Base-by-base conservation (phyloP, 1,140 invertebrate genomes). In the Pseudomyrmex concolor region DNA sequence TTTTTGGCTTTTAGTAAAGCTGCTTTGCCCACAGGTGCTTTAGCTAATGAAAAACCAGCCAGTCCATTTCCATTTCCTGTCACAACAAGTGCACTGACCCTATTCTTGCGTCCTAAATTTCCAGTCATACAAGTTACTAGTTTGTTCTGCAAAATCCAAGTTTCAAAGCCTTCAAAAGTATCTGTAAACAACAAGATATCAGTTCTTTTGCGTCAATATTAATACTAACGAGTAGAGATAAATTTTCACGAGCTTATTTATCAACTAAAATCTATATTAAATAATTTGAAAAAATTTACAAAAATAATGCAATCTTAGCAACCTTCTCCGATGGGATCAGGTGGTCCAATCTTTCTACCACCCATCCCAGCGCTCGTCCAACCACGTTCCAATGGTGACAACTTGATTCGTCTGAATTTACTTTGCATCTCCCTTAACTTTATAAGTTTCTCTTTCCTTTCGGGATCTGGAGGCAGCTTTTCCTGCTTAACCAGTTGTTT, bases 11-110 rank as follows among this genome's bases (percentile, higher is more conserved):
- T 96, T 73, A 95, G 95, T 12, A 98, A 67, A 34, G 96, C 96
- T 9, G 95, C 93, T 91, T 92, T 95, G 8, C 95, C 94, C 85
- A 97, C 96, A 4, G 95, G 89, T 7, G 96, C 95, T 94, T 96
- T 97, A 0, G 95, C 96, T n/a, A 96, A 88, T 13, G 96, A 96
- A 95, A 98, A 97, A 17, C 98, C 98, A 88, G 95, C 97, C 12
- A 99, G 92, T 2, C 98, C 99, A 92, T 98, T 97, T 67, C 95
- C 95, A 95, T 99, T 99, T 62, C 99, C 99, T 72, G 97, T 98
- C 1, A 99, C 96, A 51, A 96, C 96, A 87, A 97, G 95, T 48
- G 95, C 94, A 89, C 96, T 97, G 45, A 96, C 94, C 78, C 95
- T 94, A 70, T 96, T 95, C 60, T 95, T 96, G 68, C 98, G 94